These are phyloP conservation scores for Heliangelus exortis DNA, from an alignment of 2,797 vertebrate genomes.

Conservation along the genomic window DNA sequence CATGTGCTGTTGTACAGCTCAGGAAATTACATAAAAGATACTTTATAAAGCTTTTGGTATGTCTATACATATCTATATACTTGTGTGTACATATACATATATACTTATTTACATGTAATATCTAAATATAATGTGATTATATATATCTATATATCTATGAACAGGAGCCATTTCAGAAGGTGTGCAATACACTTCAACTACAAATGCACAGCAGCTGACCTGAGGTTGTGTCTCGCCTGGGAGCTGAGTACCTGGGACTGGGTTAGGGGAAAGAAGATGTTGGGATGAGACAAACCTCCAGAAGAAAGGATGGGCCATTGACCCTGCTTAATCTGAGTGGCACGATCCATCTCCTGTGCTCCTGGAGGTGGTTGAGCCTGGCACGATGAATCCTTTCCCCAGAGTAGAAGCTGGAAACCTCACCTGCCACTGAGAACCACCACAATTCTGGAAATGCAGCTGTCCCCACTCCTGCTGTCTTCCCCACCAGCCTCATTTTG, in stretches of 20 bases:
- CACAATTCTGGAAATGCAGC: rapidly evolving
- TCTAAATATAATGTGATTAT: too few relatives aligned
- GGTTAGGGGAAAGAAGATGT: neutral
- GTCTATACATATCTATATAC: neutral
- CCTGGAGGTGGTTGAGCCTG: rapidly evolving
- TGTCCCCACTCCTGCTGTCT: neutral
- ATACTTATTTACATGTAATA: too few relatives aligned
- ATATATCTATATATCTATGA: too few relatives aligned
- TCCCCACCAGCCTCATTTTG: neutral
- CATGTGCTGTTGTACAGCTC: neutral
- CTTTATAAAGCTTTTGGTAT: neutral
- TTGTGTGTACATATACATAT: too few relatives aligned
- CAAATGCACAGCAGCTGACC: neutral
- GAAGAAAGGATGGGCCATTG: neutral
- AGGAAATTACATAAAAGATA: neutral
- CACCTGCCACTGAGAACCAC: neutral
- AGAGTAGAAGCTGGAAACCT: neutral
- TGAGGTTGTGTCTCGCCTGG: neutral
- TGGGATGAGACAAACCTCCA: neutral
- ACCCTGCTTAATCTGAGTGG: neutral
- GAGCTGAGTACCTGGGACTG: neutral
- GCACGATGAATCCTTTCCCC: neutral
- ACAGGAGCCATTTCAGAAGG: neutral
- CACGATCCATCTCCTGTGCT: neutral
- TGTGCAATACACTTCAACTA: neutral